Percentiles rank a stretch among this genome's conserved stretches.
Conservation (phyloP, 2,888 invertebrate species). For the Drosophila niveifrons region DNA sequence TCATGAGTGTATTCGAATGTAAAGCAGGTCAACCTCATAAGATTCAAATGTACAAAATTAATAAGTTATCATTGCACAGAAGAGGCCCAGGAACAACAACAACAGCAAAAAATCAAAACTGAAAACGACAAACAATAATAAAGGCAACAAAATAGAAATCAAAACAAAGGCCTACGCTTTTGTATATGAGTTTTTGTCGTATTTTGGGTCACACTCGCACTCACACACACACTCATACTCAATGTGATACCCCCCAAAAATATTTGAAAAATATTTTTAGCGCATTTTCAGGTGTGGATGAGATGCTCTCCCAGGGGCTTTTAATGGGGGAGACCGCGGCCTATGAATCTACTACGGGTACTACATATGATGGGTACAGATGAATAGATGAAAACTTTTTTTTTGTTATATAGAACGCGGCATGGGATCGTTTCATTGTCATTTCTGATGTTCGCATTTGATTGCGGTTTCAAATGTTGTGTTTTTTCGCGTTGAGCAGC, state of each 20-base stretch:
- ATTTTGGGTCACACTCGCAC: constrained; percentile 55
- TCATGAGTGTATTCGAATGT: not conserved
- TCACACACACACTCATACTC: not conserved
- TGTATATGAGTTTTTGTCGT: constrained; percentile 30
- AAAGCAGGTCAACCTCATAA: constrained; percentile 13
- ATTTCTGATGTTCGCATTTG: constrained; percentile 11
- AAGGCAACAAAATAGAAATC: constrained; percentile 23
- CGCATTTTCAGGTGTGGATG: constrained; percentile 60
- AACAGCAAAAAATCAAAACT: not conserved
- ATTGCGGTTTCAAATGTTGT: constrained; percentile 33
- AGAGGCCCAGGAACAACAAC: constrained; percentile 10
- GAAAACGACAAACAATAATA: constrained; percentile 20
- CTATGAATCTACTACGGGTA: not conserved
- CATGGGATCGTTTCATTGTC: constrained; percentile 43
- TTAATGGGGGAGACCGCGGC: constrained; percentile 10
- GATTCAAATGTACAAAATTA: constrained; percentile 9
- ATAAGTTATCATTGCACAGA: constrained; percentile 21
- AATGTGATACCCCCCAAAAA: not conserved
- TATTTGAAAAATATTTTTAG: constrained; percentile 60
- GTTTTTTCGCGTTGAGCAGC: constrained; percentile 14
- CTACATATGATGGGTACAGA: not conserved
- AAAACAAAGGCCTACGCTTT: constrained; percentile 54
- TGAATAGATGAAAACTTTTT: not conserved
- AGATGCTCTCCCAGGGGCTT: constrained; percentile 50
- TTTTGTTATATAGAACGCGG: constrained; percentile 21